Conservation (phyloP, 2,888 invertebrate species). For the Syritta pipiens region DNA sequence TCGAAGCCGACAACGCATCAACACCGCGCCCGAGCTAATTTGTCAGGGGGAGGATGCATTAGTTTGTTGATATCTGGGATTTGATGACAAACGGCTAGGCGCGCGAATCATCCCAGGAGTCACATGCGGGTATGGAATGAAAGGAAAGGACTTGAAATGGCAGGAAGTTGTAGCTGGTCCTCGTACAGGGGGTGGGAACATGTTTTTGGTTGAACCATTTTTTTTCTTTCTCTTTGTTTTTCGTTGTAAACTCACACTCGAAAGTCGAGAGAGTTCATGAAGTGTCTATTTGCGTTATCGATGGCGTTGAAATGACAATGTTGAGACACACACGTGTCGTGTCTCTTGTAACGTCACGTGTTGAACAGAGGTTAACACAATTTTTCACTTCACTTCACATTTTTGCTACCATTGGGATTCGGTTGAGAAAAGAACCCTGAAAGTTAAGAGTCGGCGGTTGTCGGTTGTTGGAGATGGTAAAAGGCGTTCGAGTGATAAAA, state of each 20-base stretch:
- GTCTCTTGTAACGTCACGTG: slow-evolving; percentile 67
- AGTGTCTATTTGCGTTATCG: slow-evolving; percentile 59
- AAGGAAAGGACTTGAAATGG: slow-evolving; percentile 32
- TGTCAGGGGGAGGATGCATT: slow-evolving; percentile 68
- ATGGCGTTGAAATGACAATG: slow-evolving; percentile 64
- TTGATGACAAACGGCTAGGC: slow-evolving; percentile 43
- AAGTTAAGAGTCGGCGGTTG: no score
- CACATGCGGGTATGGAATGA: slow-evolving; percentile 36
- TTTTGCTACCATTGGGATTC: background rate
- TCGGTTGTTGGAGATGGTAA: background rate
- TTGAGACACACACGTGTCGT: slow-evolving; percentile 59
- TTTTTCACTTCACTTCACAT: slow-evolving; percentile 60
- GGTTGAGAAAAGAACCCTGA: no score
- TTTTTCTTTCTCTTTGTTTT: no score
- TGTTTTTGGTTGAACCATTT: slow-evolving; percentile 25
- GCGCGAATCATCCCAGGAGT: background rate
- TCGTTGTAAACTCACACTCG: slow-evolving; percentile 29
- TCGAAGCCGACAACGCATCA: no score
- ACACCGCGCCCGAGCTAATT: slow-evolving; percentile 51
- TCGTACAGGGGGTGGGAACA: slow-evolving; percentile 50
- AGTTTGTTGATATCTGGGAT: slow-evolving; percentile 65
- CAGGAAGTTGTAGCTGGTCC: slow-evolving; percentile 8
- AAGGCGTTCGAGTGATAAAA: slow-evolving; percentile 4
- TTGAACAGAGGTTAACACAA: slow-evolving; percentile 66
- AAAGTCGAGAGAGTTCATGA: slow-evolving; percentile 35